These are phyloP conservation scores for Pollachius pollachius DNA, from an alignment of 2,113 vertebrate species.

Conservation along the genomic window DNA sequence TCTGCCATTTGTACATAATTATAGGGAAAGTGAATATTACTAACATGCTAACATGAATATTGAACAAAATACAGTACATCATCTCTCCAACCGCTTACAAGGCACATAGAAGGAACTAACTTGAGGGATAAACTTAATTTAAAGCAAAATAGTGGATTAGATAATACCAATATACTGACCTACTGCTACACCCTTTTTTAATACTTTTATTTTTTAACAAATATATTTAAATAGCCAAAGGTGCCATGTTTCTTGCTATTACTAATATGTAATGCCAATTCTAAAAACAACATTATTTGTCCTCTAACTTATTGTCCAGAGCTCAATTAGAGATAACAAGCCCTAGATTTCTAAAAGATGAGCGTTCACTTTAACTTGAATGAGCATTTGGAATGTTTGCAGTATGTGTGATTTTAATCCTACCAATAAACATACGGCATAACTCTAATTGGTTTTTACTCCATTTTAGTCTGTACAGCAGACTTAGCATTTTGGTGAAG, in stretches of 20 bases:
- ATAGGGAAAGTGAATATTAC: slow-evolving; percentile 31
- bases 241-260: slow-evolving; percentile 27
- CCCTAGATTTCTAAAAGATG: slow-evolving; percentile 8
- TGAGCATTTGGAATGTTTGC: not conserved
- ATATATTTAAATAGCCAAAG: slow-evolving; percentile 21
- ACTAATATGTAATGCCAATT: too few relatives aligned
- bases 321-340: slow-evolving; percentile 12
- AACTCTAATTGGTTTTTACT: too few relatives aligned
- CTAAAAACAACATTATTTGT: too few relatives aligned
- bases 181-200: slow-evolving; percentile 6
- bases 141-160: slow-evolving; percentile 17
- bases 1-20: not conserved
- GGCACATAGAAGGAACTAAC: not conserved
- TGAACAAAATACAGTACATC: not conserved
- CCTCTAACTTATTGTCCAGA: slow-evolving; percentile 65
- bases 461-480: too few relatives aligned
- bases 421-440: too few relatives aligned
- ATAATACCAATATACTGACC: slow-evolving; percentile 13
- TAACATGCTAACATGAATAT: slow-evolving; percentile 23
- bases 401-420: slow-evolving; percentile 34
- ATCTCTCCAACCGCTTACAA: slow-evolving; percentile 17
- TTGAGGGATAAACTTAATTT: not conserved
- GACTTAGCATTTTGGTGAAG: too few relatives aligned
- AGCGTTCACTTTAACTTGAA: slow-evolving; percentile 6
- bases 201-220: not conserved